Conservation (phyloP, 1,140 invertebrate genomes). For the Capitella teleta region DNA sequence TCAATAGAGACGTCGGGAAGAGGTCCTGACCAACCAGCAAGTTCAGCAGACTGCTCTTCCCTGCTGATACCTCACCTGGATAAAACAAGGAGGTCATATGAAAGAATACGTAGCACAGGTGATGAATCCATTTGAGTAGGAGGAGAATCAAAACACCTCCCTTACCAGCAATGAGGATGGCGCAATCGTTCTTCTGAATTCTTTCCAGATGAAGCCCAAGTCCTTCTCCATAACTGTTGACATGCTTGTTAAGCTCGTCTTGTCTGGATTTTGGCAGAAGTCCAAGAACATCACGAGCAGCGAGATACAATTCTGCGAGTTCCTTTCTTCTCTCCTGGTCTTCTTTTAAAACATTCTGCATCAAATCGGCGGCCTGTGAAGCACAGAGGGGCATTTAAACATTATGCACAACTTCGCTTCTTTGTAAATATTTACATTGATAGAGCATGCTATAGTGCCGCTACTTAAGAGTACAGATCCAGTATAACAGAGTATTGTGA, state of each 20-base stretch:
- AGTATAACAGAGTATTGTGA: too few relatives aligned
- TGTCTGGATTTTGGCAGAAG: conserved; percentile 13
- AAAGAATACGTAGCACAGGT: too few relatives aligned
- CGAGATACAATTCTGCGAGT: neutral
- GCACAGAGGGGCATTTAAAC: too few relatives aligned
- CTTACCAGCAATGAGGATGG: neutral
- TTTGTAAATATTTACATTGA: too few relatives aligned
- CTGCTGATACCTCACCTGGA: conserved; percentile 4
- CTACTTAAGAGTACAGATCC: too few relatives aligned
- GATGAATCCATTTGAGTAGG: neutral
- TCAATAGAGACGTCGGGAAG: conserved; percentile 19
- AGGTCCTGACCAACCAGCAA: conserved; percentile 19
- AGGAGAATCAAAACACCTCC: neutral
- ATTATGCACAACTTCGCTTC: too few relatives aligned
- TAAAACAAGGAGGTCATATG: neutral
- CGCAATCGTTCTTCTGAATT: conserved; percentile 16
- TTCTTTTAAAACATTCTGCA: conserved; percentile 13
- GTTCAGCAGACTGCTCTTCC: conserved; percentile 19
- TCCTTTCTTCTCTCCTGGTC: neutral
- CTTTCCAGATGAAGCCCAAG: conserved; percentile 12
- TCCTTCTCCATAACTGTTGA: conserved; percentile 9
- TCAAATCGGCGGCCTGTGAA: conserved; percentile 13
- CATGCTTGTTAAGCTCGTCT: conserved; percentile 15
- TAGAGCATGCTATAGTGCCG: too few relatives aligned
- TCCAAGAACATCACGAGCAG: conserved; percentile 9